Evolutionary conservation across 2,113 vertebrate genomes (phyloP).

Genomic region (Oncorhynchus keta): DNA sequence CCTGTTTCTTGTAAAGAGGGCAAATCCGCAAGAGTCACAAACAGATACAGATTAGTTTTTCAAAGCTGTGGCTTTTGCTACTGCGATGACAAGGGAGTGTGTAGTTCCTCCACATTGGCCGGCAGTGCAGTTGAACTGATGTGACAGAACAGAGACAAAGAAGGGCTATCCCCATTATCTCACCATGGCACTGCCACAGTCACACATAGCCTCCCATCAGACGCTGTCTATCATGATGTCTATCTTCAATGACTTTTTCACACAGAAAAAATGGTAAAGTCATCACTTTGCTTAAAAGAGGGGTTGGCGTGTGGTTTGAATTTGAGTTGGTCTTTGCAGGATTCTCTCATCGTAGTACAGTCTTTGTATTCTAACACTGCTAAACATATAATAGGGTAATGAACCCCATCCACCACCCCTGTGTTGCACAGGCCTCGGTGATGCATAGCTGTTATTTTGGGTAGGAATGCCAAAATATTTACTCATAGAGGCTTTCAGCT

Average conservation of each 20-base stretch:
- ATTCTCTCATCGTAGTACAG: neutral
- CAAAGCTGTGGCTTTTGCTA: constrained; percentile 18
- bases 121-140: neutral
- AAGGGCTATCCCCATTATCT: neutral
- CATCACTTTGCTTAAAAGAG: neutral
- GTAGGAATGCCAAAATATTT: too few relatives aligned
- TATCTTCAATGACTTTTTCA: neutral
- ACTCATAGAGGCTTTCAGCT: too few relatives aligned
- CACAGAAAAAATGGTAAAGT: neutral
- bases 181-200: neutral
- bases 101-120: neutral
- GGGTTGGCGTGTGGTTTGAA: neutral
- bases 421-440: neutral
- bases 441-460: too few relatives aligned
- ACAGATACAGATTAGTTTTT: neutral
- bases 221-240: neutral
- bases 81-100: constrained; percentile 10
- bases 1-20: constrained; percentile 5
- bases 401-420: neutral
- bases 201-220: neutral
- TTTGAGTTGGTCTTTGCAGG: neutral
- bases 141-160: neutral
- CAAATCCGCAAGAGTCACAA: constrained; percentile 2
- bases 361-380: neutral
- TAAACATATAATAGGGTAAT: neutral